phyloP scores from a whole-genome alignment of 1,140 invertebrate genomes.

The Linepithema humile region DNA sequence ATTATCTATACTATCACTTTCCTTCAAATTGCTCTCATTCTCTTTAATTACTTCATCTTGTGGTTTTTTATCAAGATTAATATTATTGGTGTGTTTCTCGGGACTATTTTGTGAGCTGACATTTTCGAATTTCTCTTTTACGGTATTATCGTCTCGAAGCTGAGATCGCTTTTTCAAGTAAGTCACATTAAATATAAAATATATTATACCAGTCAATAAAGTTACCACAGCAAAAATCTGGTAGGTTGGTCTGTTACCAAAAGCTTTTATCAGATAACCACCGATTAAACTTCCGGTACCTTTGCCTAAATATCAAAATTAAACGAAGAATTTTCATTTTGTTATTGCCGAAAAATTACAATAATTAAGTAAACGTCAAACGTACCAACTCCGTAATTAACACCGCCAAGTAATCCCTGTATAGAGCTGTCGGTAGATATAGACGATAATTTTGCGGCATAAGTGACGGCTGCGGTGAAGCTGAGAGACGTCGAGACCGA shows the following conservation, averaged over 20 bases:
- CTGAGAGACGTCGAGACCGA: slow-evolving; percentile 93
- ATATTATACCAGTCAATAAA: slow-evolving; percentile 87
- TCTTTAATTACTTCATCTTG: neutral
- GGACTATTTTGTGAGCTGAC: slow-evolving; percentile 71
- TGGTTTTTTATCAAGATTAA: slow-evolving; percentile 47
- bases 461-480: slow-evolving; percentile 93
- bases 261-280: slow-evolving; percentile 90
- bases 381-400: slow-evolving; percentile 93
- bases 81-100: slow-evolving; percentile 43
- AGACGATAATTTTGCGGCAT: slow-evolving; percentile 91
- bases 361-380: neutral
- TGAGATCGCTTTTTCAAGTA: slow-evolving; percentile 86
- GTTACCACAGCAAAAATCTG: slow-evolving; percentile 88
- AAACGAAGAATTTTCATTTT: neutral
- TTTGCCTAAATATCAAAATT: slow-evolving; percentile 86
- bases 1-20: slow-evolving; percentile 46
- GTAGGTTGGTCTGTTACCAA: slow-evolving; percentile 90
- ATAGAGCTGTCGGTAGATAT: slow-evolving; percentile 92
- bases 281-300: slow-evolving; percentile 91
- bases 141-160: slow-evolving; percentile 84
- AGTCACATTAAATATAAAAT: slow-evolving; percentile 88
- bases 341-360: neutral
- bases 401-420: slow-evolving; percentile 91
- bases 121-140: slow-evolving; percentile 83
- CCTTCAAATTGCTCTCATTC: slow-evolving; percentile 11